Percentiles rank a stretch among this genome's conserved stretches.
phyloP scores from a whole-genome alignment of 2,113 vertebrate genomes.

The Bubalus kerabau region DNA sequence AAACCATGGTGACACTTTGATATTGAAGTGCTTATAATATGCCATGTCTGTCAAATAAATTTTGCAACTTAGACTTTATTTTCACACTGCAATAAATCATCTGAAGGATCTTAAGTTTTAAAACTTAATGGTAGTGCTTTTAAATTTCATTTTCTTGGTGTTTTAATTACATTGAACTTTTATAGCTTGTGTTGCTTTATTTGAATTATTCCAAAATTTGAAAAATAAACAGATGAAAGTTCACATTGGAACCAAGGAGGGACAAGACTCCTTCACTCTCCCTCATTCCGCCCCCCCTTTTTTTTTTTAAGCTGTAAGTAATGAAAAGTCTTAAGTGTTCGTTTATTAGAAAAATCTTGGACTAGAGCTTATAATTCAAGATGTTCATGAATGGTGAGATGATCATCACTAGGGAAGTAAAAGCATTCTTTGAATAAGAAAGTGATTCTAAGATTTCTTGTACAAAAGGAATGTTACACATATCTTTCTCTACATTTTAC shows the following conservation, averaged over 20 bases:
- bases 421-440: constrained; percentile 23
- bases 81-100: constrained; percentile 46
- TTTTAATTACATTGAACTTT: constrained; percentile 12
- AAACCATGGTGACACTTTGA: constrained; percentile 45
- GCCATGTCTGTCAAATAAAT: constrained; percentile 59
- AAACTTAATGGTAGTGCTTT: constrained; percentile 36
- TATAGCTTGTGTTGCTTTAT: background rate
- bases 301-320: background rate
- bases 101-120: constrained; percentile 20
- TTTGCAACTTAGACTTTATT: constrained; percentile 50
- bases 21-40: constrained; percentile 50
- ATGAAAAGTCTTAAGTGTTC: background rate
- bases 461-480: background rate
- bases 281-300: fast-evolving
- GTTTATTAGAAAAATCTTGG: constrained; percentile 17
- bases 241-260: background rate
- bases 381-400: constrained; percentile 14
- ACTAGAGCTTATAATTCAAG: background rate
- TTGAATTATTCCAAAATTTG: constrained; percentile 30
- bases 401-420: background rate
- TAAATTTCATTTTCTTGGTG: constrained; percentile 30
- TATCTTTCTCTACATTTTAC: background rate
- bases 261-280: background rate
- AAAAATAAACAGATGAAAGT: constrained; percentile 21
- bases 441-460: background rate